Evolutionary conservation across 2,113 vertebrate species (phyloP).

Genomic region (Pseudopodoces humilis): DNA sequence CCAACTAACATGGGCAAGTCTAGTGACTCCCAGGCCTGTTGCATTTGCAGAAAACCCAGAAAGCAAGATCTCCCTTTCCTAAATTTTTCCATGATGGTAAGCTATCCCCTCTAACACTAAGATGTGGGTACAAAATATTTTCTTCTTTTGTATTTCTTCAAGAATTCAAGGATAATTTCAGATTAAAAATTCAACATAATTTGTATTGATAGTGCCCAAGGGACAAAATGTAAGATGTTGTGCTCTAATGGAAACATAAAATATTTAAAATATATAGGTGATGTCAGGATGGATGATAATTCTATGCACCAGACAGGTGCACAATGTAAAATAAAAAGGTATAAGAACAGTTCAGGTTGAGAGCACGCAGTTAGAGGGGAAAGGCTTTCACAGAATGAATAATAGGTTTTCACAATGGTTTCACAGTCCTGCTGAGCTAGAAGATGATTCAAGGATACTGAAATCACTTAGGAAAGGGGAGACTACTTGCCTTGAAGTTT

Average conservation of each 20-base stretch:
- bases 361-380: background rate
- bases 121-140: background rate
- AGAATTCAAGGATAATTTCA: background rate
- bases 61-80: background rate
- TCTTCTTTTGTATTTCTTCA: background rate
- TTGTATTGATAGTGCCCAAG: background rate
- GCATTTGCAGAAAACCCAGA: background rate
- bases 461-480: background rate
- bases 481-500: background rate
- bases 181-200: background rate
- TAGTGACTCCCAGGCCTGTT: background rate
- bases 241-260: background rate
- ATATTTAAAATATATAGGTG: background rate
- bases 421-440: background rate
- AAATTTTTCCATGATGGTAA: background rate
- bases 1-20: fast-evolving
- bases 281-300: background rate
- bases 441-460: background rate
- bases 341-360: background rate
- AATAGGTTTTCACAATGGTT: background rate
- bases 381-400: background rate
- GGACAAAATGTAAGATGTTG: background rate
- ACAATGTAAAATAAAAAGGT: background rate
- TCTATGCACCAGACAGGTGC: background rate
- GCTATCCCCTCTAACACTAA: background rate